Evolutionary conservation across 1,140 invertebrate genomes (phyloP), one percentile per base, ranked within the genome.

Genomic region (Zaprionus kolodkinae): DNA sequence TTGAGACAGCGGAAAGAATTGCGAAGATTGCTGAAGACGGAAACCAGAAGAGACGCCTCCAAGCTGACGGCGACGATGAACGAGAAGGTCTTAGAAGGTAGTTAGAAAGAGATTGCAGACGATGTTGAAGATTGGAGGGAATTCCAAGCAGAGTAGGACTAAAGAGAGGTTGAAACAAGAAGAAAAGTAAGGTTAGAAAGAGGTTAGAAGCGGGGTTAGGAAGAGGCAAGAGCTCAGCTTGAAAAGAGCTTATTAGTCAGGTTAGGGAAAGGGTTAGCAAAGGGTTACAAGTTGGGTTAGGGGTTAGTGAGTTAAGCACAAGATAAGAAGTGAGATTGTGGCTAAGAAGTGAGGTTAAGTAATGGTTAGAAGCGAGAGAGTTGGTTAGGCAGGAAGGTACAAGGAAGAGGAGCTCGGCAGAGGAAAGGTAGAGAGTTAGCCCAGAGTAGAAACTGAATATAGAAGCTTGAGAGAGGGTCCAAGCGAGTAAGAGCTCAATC

Each of bases 1-100:
- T 61, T 67, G 56, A 43, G 71, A 73, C 71, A 73, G 71, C 71
- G 64, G 56, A 61, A 73, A 73, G 52, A 73, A 73, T 73, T 68
- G 71, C 48, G 10, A 12, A 65, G 67, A 60, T 61, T 73, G 63
- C 48, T 27, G 52, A 43, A 72, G 62, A 65, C 69, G 69, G 69
- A 60, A 72, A 68, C 60, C 48, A 36, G 63, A 72, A 72, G 40
- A 45, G 40, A 45, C 40, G 40, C 40, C 40, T 45, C 7, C n/a
- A 15, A 45, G 40, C 40, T 45, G 40, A 50, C 17, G 17, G 10
- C 17, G n/a, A n/a, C n/a, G n/a, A n/a, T 25, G 21, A 50, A 25
- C 17, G 45, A 50, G 45, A 21, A 21, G 9, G 17, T 25, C 17
- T 55, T 55, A 27, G 52, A 55, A 55, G 27, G 52, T 25, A 30